Evolutionary conservation across 2,113 vertebrate genomes (phyloP).

Genomic region (Emydura subglobosa): DNA sequence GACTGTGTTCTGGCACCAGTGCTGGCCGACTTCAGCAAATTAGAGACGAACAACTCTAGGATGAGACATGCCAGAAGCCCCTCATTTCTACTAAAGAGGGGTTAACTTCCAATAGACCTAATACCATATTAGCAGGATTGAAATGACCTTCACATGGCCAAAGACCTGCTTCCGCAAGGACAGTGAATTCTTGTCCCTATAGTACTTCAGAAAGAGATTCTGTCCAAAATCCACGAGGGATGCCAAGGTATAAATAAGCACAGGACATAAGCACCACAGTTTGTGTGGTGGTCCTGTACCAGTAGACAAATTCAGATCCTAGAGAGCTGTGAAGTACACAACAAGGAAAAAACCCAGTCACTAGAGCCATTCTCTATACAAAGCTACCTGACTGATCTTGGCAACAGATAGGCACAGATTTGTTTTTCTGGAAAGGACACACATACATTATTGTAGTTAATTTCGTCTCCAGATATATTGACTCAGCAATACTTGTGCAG

Average conservation of each 20-base stretch:
- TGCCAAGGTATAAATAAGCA: not conserved
- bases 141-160: not conserved
- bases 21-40: not conserved
- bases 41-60: not conserved
- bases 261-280: not conserved
- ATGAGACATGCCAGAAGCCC: not conserved
- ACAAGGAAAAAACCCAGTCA: not conserved
- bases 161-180: not conserved
- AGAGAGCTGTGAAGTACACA: not conserved
- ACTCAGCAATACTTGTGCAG: not conserved
- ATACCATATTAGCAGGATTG: not conserved
- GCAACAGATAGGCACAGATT: not conserved
- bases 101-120: not conserved
- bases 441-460: not conserved
- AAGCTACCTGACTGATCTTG: not conserved
- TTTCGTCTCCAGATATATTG: not conserved
- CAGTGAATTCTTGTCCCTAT: not conserved
- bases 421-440: not conserved
- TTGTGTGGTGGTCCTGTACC: not conserved
- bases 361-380: not conserved
- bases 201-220: not conserved
- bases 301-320: not conserved
- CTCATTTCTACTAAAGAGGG: not conserved
- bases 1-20: not conserved
- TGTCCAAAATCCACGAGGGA: not conserved